Conservation (phyloP, 2,888 invertebrate genomes). For the Acleris literana region DNA sequence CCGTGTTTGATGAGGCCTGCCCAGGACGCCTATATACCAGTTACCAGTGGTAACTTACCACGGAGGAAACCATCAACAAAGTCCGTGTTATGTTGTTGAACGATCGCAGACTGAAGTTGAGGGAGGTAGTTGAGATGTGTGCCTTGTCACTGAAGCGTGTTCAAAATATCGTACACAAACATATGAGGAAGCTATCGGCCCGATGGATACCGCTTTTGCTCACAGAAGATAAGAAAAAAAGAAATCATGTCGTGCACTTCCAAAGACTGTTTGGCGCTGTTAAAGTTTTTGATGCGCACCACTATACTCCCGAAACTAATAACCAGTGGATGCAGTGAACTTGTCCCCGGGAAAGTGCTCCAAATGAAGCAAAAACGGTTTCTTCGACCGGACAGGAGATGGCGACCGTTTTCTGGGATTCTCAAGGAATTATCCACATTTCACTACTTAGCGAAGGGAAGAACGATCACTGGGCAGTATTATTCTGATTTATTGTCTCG, state of each 20-base stretch:
- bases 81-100: too few species aligned
- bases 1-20: too few species aligned
- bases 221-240: conserved; percentile 21
- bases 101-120: conserved; percentile 7
- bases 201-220: conserved; percentile 30
- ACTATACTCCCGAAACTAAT: conserved; percentile 11
- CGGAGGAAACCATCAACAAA: too few species aligned
- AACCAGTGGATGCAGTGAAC: conserved; percentile 5
- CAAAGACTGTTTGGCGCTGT: neutral
- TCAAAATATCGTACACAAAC: conserved; percentile 13
- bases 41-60: too few species aligned
- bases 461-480: conserved; percentile 6
- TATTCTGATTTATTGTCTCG: neutral
- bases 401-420: conserved; percentile 11
- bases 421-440: neutral
- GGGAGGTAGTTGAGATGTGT: conserved; percentile 15
- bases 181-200: too few species aligned
- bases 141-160: conserved; percentile 10
- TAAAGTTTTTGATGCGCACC: neutral
- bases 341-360: neutral
- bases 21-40: too few species aligned
- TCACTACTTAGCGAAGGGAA: conserved; percentile 13
- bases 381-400: neutral
- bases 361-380: conserved; percentile 5
- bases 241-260: neutral